Evolutionary conservation across 1,140 invertebrate genomes (phyloP).

Genomic region (Orussus abietinus): DNA sequence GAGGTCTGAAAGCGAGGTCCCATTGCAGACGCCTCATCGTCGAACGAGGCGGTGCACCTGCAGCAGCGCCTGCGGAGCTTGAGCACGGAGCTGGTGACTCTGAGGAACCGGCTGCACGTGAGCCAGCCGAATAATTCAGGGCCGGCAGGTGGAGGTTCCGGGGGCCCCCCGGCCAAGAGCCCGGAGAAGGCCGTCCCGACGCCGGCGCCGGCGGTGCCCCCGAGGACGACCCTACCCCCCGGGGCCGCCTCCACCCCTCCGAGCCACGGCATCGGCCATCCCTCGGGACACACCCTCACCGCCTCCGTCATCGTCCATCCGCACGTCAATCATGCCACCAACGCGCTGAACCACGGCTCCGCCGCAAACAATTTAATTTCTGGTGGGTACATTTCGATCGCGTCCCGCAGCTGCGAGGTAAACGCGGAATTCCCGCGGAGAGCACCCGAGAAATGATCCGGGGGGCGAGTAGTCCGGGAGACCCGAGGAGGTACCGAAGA

Average conservation of each 20-base stretch:
- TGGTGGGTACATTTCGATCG: slow-evolving; percentile 43
- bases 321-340: slow-evolving; percentile 40
- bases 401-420: too few species aligned
- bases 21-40: slow-evolving; percentile 86
- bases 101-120: slow-evolving; percentile 80
- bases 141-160: slow-evolving; percentile 21
- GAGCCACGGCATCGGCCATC: slow-evolving; percentile 35
- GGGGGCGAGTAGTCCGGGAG: too few species aligned
- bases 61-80: slow-evolving; percentile 84
- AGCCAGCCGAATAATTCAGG: slow-evolving; percentile 53
- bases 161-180: slow-evolving; percentile 28
- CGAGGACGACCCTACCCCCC: slow-evolving; percentile 49
- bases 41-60: slow-evolving; percentile 87
- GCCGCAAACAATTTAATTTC: slow-evolving; percentile 45
- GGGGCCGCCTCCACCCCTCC: slow-evolving; percentile 32
- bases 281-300: slow-evolving; percentile 42
- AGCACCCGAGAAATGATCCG: too few species aligned
- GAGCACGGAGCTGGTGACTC: slow-evolving; percentile 83
- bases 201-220: slow-evolving; percentile 45
- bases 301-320: slow-evolving; percentile 49
- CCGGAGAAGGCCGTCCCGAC: slow-evolving; percentile 32
- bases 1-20: too few species aligned
- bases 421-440: too few species aligned
- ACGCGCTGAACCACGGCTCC: slow-evolving; percentile 38
- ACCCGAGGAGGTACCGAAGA: too few species aligned